These are phyloP conservation scores for Nibea coibor DNA, from an alignment of 2,113 vertebrate species.

Conservation along the genomic window DNA sequence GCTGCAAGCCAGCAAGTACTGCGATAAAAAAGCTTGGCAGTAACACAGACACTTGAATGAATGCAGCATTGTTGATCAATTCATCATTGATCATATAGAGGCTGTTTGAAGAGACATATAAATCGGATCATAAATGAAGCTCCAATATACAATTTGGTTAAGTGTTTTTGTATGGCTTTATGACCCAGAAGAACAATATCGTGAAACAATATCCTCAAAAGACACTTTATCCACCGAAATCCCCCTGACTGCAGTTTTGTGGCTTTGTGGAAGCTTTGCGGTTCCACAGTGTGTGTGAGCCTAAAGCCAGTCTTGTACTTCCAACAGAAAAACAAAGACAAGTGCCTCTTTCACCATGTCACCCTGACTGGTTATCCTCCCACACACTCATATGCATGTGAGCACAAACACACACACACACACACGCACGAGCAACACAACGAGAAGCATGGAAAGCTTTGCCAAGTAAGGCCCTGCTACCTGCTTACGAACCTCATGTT, in stretches of 20 bases:
- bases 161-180: slow-evolving; percentile 36
- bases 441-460: slow-evolving; percentile 26
- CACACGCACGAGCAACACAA: slow-evolving; percentile 16
- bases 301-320: slow-evolving; percentile 44
- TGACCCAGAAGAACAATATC: slow-evolving; percentile 7
- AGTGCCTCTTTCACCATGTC: slow-evolving; percentile 37
- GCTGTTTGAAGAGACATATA: neutral
- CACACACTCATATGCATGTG: slow-evolving; percentile 7
- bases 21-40: slow-evolving; percentile 10
- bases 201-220: slow-evolving; percentile 29
- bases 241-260: slow-evolving; percentile 24
- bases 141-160: neutral
- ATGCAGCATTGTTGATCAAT: slow-evolving; percentile 33
- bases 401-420: slow-evolving; percentile 22
- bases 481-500: slow-evolving; percentile 55
- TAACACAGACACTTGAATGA: slow-evolving; percentile 21
- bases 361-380: slow-evolving; percentile 39
- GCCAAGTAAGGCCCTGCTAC: slow-evolving; percentile 41
- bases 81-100: slow-evolving; percentile 8
- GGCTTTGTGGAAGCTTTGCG: slow-evolving; percentile 27
- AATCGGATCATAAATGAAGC: slow-evolving; percentile 22
- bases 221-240: slow-evolving; percentile 16
- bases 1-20: neutral
- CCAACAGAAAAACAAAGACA: slow-evolving; percentile 54
- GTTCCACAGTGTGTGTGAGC: slow-evolving; percentile 17